Evolutionary conservation across 2,113 vertebrate genomes (phyloP).

Genomic region (Nyctereutes procyonoides): DNA sequence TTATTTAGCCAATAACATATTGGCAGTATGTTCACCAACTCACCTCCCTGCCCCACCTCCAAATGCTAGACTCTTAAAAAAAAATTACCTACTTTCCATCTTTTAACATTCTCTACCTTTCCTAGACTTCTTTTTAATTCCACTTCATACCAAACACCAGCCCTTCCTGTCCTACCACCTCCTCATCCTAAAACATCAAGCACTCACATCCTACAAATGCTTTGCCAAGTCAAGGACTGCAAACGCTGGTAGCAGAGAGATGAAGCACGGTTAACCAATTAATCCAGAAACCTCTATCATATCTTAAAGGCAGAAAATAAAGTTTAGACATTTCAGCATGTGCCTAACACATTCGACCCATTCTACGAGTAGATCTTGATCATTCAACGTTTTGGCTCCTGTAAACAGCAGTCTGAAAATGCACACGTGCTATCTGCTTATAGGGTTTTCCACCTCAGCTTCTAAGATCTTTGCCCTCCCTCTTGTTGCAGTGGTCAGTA

Average conservation of each 20-base stretch:
- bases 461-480: not conserved
- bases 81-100: not conserved
- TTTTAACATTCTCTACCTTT: not conserved
- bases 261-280: not conserved
- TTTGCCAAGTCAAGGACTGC: not conserved
- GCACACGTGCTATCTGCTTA: fast-evolving
- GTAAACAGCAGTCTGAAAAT: not conserved
- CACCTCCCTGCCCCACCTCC: not conserved
- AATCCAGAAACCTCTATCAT: not conserved
- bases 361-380: constrained; percentile 34
- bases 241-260: not conserved
- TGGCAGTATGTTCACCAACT: not conserved
- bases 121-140: not conserved
- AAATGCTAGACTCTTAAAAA: not conserved
- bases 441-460: not conserved
- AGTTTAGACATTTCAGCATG: not conserved
- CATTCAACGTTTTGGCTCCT: not conserved
- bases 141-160: not conserved
- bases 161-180: not conserved
- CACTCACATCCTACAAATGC: not conserved
- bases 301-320: not conserved
- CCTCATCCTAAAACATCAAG: not conserved
- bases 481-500: constrained; percentile 94
- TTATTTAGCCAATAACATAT: not conserved
- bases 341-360: constrained; percentile 14